These are phyloP conservation scores for Criorhina ranunculi DNA, from an alignment of 2,888 invertebrate genomes.

Conservation along the genomic window DNA sequence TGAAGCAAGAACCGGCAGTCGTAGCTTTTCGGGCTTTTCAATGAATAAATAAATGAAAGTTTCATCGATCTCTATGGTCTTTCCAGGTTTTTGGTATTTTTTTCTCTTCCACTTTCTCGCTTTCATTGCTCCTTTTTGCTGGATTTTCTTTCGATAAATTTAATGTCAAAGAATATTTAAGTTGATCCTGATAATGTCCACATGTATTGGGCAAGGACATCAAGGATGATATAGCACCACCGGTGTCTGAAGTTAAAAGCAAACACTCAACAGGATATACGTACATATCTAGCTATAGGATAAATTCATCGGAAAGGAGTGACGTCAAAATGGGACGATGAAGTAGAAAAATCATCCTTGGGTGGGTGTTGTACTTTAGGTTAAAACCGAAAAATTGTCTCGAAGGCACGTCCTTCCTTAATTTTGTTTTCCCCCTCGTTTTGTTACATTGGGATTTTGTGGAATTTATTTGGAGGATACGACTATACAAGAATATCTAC, in stretches of 20 bases:
- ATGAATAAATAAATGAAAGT: slow-evolving; percentile 58
- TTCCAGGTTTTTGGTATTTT: neutral
- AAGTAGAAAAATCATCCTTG: slow-evolving; percentile 32
- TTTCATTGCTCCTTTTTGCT: neutral
- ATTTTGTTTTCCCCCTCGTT: slow-evolving; percentile 57
- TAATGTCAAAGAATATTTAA: slow-evolving; percentile 62
- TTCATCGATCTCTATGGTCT: slow-evolving; percentile 12
- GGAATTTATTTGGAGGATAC: slow-evolving; percentile 61
- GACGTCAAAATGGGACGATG: slow-evolving; percentile 12
- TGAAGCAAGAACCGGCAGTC: slow-evolving; percentile 1
- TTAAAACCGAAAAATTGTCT: slow-evolving; percentile 67
- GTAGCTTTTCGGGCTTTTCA: slow-evolving; percentile 46
- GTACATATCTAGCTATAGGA: slow-evolving; percentile 34
- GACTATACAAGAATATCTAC: slow-evolving; percentile 35
- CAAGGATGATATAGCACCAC: slow-evolving; percentile 9
- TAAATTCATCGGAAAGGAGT: slow-evolving; percentile 51
- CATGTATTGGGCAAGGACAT: slow-evolving; percentile 56
- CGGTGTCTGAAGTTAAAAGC: slow-evolving; percentile 57
- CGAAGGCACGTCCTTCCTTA: slow-evolving; percentile 67
- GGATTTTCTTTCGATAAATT: slow-evolving; percentile 40
- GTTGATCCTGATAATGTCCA: slow-evolving; percentile 65
- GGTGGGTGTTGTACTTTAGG: slow-evolving; percentile 48
- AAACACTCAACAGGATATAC: slow-evolving; percentile 47
- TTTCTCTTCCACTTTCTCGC: slow-evolving; percentile 2
- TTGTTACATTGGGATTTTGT: slow-evolving; percentile 59